Conservation (phyloP, 2,113 vertebrate genomes). For the Neomonachus schauinslandi region DNA sequence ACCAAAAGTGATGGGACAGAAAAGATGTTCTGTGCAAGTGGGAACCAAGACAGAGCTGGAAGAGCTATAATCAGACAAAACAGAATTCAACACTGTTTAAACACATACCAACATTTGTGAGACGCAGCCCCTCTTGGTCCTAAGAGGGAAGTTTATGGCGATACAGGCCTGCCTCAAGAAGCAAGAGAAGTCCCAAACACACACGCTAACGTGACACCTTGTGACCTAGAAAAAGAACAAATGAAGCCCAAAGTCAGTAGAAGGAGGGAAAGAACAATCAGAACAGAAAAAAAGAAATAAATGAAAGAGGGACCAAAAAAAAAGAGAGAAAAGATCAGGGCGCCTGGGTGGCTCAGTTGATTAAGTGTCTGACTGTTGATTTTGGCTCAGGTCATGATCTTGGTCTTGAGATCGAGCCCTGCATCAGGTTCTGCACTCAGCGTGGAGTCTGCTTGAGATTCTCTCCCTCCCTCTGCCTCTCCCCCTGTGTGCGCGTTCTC, state of each 20-base stretch:
- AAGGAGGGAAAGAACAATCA: neutral
- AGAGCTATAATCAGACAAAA: neutral
- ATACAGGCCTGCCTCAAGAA: neutral
- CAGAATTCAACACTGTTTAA: neutral
- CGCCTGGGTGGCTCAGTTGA: neutral
- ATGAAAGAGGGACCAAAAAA: neutral
- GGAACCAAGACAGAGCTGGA: neutral
- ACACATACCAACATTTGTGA: neutral
- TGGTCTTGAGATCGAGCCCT: neutral
- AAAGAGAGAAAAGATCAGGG: neutral
- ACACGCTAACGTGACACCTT: neutral
- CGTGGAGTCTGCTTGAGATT: neutral
- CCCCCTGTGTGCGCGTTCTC: neutral
- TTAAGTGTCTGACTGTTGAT: neutral
- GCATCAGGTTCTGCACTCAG: neutral
- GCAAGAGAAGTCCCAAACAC: neutral
- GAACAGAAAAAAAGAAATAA: neutral
- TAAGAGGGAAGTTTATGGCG: neutral
- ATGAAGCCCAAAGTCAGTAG: neutral
- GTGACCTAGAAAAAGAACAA: neutral
- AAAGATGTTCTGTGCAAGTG: neutral
- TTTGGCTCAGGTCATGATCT: neutral
- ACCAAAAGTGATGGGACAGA: neutral
- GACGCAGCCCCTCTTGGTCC: neutral
- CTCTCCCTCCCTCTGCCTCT: neutral